Evolutionary conservation across 2,113 vertebrate species (phyloP).

Genomic region (Cryptomyrus ogoouensis): DNA sequence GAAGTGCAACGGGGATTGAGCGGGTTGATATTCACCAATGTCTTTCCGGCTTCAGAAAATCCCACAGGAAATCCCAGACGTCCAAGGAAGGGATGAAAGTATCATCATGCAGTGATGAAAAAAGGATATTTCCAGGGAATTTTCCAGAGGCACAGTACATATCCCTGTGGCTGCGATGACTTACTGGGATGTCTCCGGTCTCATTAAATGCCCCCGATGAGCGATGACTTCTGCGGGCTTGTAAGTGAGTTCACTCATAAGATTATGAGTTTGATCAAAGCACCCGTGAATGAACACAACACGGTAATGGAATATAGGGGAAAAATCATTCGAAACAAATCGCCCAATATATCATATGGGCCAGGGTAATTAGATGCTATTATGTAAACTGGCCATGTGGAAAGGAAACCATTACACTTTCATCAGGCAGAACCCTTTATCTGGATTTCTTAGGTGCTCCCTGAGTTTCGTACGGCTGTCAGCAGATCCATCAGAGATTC

Average conservation of each 20-base stretch:
- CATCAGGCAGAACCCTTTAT: slow-evolving; percentile 34
- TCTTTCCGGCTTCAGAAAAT: not conserved
- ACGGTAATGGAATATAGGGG: slow-evolving; percentile 40
- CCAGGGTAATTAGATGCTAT: slow-evolving; percentile 51
- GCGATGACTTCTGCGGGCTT: slow-evolving; percentile 41
- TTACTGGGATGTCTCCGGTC: slow-evolving; percentile 31
- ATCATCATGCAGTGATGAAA: not conserved
- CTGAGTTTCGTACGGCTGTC: slow-evolving; percentile 38
- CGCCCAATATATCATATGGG: slow-evolving; percentile 47
- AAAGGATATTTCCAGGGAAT: not conserved
- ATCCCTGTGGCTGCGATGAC: slow-evolving; percentile 27
- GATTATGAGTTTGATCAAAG: slow-evolving; percentile 54
- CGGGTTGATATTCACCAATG: not conserved
- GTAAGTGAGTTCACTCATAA: slow-evolving; percentile 48
- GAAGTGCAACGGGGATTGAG: too few species aligned
- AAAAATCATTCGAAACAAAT: slow-evolving; percentile 44
- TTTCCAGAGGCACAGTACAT: slow-evolving; percentile 33
- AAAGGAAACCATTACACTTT: slow-evolving; percentile 41
- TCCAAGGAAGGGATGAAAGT: not conserved
- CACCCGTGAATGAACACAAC: slow-evolving; percentile 40
- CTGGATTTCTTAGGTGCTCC: slow-evolving; percentile 35
- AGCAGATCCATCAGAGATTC: slow-evolving; percentile 29
- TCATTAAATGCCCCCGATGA: slow-evolving; percentile 42
- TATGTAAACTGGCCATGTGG: slow-evolving; percentile 51
- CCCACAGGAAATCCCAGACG: not conserved